Percentiles rank a stretch among this genome's conserved stretches.
Evolutionary conservation across 2,888 invertebrate genomes (phyloP).

Genomic region (Cheilosia vulpina): DNA sequence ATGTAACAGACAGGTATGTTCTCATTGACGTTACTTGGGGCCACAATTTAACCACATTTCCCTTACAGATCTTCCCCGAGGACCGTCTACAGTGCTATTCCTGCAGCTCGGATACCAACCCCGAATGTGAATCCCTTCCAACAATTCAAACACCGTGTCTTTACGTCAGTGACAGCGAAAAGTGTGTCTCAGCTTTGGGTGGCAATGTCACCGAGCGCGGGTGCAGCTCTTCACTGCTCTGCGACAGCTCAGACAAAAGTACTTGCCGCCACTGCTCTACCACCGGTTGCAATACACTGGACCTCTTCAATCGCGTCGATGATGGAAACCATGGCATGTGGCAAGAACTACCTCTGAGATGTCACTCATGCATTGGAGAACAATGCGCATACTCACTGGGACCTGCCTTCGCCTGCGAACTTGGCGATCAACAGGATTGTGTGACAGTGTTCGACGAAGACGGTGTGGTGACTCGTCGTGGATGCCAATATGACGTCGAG

Average conservation of each 20-base stretch:
- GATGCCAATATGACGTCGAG: conserved; percentile 80
- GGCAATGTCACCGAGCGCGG: conserved; percentile 79
- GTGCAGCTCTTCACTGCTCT: conserved; percentile 78
- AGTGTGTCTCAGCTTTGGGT: conserved; percentile 77
- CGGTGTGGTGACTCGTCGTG: conserved; percentile 76
- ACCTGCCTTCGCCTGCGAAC: conserved; percentile 76
- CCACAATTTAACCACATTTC: background rate
- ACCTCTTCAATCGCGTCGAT: conserved; percentile 78
- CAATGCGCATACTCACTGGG: conserved; percentile 79
- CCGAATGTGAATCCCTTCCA: conserved; percentile 79
- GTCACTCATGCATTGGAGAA: conserved; percentile 79
- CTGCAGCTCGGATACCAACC: conserved; percentile 79
- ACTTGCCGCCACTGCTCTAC: conserved; percentile 80
- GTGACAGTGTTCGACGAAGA: conserved; percentile 79
- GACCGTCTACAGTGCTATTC: conserved; percentile 79
- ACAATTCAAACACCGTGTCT: conserved; percentile 76
- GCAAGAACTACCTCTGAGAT: conserved; percentile 80
- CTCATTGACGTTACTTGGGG: background rate
- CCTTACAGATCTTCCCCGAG: conserved; percentile 79
- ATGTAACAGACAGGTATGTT: conserved; percentile 80
- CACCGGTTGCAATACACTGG: conserved; percentile 79
- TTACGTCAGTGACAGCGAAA: conserved; percentile 77
- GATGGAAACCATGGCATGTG: conserved; percentile 80
- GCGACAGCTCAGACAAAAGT: conserved; percentile 77
- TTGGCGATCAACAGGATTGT: conserved; percentile 79